Base-by-base conservation (phyloP, 1,140 invertebrate genomes). In the Lanistes nyassanus region DNA sequence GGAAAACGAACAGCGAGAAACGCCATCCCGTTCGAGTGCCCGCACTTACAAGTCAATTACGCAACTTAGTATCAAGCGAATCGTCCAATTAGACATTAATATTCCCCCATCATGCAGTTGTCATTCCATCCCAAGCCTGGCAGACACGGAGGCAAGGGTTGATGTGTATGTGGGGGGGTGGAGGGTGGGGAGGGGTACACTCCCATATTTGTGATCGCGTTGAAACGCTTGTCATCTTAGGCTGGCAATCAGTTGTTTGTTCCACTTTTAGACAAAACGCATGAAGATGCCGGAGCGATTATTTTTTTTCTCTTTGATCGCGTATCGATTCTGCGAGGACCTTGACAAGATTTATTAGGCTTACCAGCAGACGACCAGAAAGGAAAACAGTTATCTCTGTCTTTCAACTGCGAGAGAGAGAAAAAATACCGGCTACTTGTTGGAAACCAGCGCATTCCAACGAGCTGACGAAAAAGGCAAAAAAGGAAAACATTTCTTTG, bases 191-290 rank as follows among this genome's bases (percentile, higher is more conserved):
- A 34, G 58, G 58, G 58, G 11, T 2, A 60, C 23, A 34, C 31
- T 60, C 19, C 42, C 58, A 9, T n/a, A n/a, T n/a, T n/a, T n/a
- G n/a, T n/a, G n/a, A n/a, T n/a, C n/a, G n/a, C n/a, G n/a, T n/a
- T n/a, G n/a, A n/a, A n/a, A n/a, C n/a, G n/a, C n/a, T n/a, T n/a
- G n/a, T n/a, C n/a, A n/a, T n/a, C n/a, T n/a, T n/a, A n/a, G n/a
- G n/a, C n/a, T n/a, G 58, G 31, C n/a, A 60, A 60, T 29, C n/a
- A 60, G 23, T 60, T 60, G 58, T 60, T 26, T 60, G 58, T 23
- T 13, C 23, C 58, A 26, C 9, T 29, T 60, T 23, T 2, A 26
- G n/a, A 29, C 58, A 60, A 60, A 26, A 11, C 23, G 42, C 42
- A 47, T 16, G 19, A 47, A 47, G 42, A 47, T 47, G 19, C 42